Percentiles rank a stretch among this genome's conserved stretches.
Conservation (phyloP, 1,140 invertebrate species). For the Copidosoma floridanum region DNA sequence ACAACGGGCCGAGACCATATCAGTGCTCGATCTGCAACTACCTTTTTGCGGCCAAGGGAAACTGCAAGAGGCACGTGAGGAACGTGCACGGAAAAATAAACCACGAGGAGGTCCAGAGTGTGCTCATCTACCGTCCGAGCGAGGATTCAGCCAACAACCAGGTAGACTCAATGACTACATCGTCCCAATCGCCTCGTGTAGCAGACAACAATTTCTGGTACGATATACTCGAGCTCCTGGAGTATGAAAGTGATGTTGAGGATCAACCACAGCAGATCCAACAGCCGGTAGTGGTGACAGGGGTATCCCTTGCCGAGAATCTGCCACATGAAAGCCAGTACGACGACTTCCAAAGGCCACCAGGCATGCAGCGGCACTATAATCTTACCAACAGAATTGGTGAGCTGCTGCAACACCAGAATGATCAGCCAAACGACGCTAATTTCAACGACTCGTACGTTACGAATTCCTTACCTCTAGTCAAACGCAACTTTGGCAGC, state of each 20-base stretch:
- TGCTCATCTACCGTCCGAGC: slow-evolving; percentile 81
- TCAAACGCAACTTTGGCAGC: too few relatives aligned
- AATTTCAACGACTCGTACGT: background rate
- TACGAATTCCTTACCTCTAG: too few relatives aligned
- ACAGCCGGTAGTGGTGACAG: background rate
- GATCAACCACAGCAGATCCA: slow-evolving; percentile 32
- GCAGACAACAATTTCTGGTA: slow-evolving; percentile 55
- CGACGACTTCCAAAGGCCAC: too few relatives aligned
- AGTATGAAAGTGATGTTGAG: slow-evolving; percentile 39
- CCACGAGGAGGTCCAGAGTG: slow-evolving; percentile 81
- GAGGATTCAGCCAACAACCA: slow-evolving; percentile 77
- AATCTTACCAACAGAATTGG: too few relatives aligned
- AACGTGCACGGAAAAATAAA: slow-evolving; percentile 83
- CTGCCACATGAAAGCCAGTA: background rate
- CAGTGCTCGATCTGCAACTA: slow-evolving; percentile 92
- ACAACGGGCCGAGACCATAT: slow-evolving; percentile 93
- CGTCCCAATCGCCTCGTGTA: too few relatives aligned
- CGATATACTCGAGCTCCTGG: slow-evolving; percentile 43
- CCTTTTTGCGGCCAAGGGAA: slow-evolving; percentile 93
- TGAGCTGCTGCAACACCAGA: too few relatives aligned
- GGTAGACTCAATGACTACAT: too few relatives aligned
- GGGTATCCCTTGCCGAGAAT: background rate
- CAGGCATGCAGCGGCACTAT: too few relatives aligned
- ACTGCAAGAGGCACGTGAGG: slow-evolving; percentile 85
- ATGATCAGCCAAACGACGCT: too few relatives aligned